Conservation (phyloP, 1,140 invertebrate species). For the Mactra quadrangularis region DNA sequence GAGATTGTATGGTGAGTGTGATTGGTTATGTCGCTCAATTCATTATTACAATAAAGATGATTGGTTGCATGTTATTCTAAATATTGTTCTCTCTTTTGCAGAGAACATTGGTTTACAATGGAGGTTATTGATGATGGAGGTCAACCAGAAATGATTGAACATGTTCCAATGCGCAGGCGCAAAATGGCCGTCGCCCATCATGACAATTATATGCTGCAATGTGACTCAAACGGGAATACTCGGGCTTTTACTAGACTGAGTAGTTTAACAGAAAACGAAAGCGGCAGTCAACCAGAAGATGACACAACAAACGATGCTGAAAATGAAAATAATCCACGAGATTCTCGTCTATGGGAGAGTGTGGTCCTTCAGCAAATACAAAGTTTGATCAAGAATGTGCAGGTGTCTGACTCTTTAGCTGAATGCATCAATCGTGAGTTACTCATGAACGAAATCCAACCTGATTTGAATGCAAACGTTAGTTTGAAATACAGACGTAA, state of each 20-base stretch:
- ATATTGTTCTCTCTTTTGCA: neutral
- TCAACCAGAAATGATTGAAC: neutral
- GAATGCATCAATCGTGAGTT: conserved; percentile 29
- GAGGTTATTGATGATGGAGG: neutral
- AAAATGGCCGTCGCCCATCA: conserved; percentile 19
- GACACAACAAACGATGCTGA: neutral
- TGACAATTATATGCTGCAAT: neutral
- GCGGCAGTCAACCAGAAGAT: neutral
- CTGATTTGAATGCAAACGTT: conserved; percentile 20
- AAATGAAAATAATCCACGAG: conserved; percentile 2
- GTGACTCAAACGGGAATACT: conserved; percentile 24
- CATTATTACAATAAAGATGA: no score
- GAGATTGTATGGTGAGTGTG: no score
- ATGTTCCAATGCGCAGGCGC: neutral
- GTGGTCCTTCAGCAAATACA: conserved; percentile 41
- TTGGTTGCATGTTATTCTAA: no score
- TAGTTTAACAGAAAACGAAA: conserved; percentile 7
- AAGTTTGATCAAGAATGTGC: conserved; percentile 29
- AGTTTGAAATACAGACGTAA: neutral
- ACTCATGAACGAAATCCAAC: neutral
- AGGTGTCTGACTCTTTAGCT: conserved; percentile 36
- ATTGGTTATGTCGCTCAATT: no score
- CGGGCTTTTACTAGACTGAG: neutral
- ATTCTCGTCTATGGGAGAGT: conserved; percentile 7
- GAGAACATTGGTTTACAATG: neutral